Evolutionary conservation across 2,113 vertebrate species (phyloP), one percentile per base, ranked within the genome.

Genomic region (Columba livia): DNA sequence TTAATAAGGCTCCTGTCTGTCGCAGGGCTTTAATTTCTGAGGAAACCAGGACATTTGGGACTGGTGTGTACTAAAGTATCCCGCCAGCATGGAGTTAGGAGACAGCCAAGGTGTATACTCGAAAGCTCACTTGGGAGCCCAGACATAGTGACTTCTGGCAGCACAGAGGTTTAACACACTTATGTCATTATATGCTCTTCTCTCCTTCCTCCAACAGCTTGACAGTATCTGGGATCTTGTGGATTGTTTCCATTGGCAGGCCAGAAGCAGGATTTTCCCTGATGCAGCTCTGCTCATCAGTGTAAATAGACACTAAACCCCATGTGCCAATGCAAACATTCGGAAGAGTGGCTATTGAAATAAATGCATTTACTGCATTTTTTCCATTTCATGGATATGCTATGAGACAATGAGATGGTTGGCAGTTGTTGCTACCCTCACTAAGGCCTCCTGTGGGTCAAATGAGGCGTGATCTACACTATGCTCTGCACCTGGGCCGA

Each of bases 1-100:
- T 93, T 96, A 83, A 70, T 54, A 92, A 73, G 92, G 90, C 90
- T 97, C 94, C 96, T 83, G 85, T 66, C 71, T 95, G 95, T 95
- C 82, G 11, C 85, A 83, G 50, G 23, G 17, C 36, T 85, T 67
- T 88, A 61, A 61, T 73, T 94, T 85, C 82, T 73, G 56, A 90
- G 95, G 88, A 95, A 97, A 85, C 6, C 64, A 84, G 80, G 81
- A 9, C 86, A 89, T 54, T 66, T 47, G 75, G 75, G 79, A 48
- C 67, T 20, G 31, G 20, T 79, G 71, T 48, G n/a, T 72, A 21
- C 38, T 91, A 40, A 17, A 44, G n/a, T 14, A 50, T 85, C 51
- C 57, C 0, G 82, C 85, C 90, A 97, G 47, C 31, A 18, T 5
- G 36, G 85, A 86, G 50, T 32, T 40, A 36, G 21, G 58, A 87